Evolutionary conservation across 2,797 vertebrate species (phyloP).

Genomic region (Peromyscus eremicus): DNA sequence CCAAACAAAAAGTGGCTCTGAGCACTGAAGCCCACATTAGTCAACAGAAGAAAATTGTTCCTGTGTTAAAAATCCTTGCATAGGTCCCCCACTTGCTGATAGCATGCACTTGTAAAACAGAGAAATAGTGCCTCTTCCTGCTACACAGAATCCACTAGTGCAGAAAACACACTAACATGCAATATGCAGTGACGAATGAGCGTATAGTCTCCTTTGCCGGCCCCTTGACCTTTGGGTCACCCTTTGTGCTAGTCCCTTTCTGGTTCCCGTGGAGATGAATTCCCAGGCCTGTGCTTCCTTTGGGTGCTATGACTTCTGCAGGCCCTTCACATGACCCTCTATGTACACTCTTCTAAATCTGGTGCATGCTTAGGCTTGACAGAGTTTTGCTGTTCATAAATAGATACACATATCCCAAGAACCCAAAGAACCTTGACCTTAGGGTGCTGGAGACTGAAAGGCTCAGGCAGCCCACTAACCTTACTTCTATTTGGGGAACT

Average conservation of each 20-base stretch:
- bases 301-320: neutral
- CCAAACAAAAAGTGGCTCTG: constrained; percentile 7
- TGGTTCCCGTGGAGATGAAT: neutral
- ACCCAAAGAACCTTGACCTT: neutral
- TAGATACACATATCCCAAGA: neutral
- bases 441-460: neutral
- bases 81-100: neutral
- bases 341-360: neutral
- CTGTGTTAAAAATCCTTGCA: neutral
- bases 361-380: neutral
- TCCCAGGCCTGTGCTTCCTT: neutral
- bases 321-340: neutral
- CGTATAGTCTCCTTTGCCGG: neutral
- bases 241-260: neutral
- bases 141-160: neutral
- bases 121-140: neutral
- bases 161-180: neutral
- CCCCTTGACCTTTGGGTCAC: neutral
- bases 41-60: constrained; percentile 12
- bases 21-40: neutral
- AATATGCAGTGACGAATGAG: rapidly evolving
- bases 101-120: neutral
- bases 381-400: neutral
- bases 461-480: neutral
- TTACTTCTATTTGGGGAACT: neutral